Evolutionary conservation across 2,113 vertebrate species (phyloP).

Genomic region (Clarias macrocephalus): DNA sequence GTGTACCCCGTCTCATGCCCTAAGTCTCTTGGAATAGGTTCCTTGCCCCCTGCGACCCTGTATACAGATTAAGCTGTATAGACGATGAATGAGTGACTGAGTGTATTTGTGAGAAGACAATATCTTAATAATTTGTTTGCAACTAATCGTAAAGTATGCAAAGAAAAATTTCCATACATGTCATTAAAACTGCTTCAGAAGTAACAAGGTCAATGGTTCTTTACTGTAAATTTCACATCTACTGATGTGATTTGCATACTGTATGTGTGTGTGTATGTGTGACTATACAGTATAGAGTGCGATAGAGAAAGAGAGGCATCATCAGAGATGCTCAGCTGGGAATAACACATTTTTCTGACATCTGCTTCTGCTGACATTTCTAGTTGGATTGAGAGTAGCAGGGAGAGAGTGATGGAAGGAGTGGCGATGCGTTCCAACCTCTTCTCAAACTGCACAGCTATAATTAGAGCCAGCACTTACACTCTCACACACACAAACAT

Average conservation of each 20-base stretch:
- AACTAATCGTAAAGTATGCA: not conserved
- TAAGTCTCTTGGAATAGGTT: too few species aligned
- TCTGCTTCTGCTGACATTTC: conserved; percentile 64
- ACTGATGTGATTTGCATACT: not conserved
- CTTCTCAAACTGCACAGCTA: conserved; percentile 34
- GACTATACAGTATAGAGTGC: conserved; percentile 17
- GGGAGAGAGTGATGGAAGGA: conserved; percentile 33
- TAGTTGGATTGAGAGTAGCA: conserved; percentile 41
- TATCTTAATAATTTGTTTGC: not conserved
- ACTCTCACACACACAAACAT: not conserved
- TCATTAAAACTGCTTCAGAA: not conserved
- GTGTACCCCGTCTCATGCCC: too few species aligned
- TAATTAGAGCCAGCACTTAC: conserved; percentile 30
- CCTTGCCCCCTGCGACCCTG: too few species aligned
- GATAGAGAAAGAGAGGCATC: conserved; percentile 33
- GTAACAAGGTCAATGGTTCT: conserved; percentile 14
- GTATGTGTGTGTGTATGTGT: conserved; percentile 11
- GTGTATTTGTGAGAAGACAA: not conserved
- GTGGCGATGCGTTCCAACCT: conserved; percentile 30
- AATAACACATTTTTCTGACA: conserved; percentile 55
- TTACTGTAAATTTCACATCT: conserved; percentile 18
- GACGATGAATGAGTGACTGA: too few species aligned
- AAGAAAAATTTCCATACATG: not conserved
- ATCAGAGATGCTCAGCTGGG: conserved; percentile 56
- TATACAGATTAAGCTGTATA: too few species aligned